Percentiles rank a stretch among this genome's conserved stretches.
Evolutionary conservation across 2,888 invertebrate species (phyloP).

Genomic region (Drosophila koepferae): DNA sequence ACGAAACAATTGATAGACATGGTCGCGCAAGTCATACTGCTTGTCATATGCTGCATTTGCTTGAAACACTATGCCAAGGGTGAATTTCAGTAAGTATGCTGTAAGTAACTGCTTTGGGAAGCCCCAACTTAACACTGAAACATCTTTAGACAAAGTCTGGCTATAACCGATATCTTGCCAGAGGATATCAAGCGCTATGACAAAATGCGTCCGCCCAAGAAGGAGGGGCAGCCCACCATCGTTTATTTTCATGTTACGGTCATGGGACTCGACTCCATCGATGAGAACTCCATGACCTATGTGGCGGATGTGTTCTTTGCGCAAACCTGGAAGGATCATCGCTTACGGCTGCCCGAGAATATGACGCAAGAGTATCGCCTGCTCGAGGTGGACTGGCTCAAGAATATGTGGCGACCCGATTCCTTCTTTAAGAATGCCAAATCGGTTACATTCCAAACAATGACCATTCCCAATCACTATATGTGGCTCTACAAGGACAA

Average conservation of each 20-base stretch:
- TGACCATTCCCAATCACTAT: constrained; percentile 97
- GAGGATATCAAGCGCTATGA: constrained; percentile 95
- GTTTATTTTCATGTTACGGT: constrained; percentile 97
- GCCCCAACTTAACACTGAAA: not conserved
- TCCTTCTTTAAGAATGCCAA: constrained; percentile 98
- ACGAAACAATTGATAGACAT: constrained; percentile 67
- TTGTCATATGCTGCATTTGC: constrained; percentile 83
- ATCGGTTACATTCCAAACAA: constrained; percentile 96
- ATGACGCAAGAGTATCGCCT: constrained; percentile 96
- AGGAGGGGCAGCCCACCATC: constrained; percentile 93
- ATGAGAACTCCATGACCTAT: constrained; percentile 98
- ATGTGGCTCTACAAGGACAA: constrained; percentile 95
- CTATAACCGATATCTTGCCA: constrained; percentile 93
- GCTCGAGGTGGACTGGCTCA: constrained; percentile 95
- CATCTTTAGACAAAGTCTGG: constrained; percentile 87
- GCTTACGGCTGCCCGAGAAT: constrained; percentile 93
- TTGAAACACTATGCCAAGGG: constrained; percentile 81
- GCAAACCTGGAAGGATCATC: constrained; percentile 96
- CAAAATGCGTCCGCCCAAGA: constrained; percentile 97
- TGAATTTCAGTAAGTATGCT: constrained; percentile 84
- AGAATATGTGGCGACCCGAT: constrained; percentile 97
- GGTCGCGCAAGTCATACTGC: constrained; percentile 82
- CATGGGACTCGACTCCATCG: constrained; percentile 97
- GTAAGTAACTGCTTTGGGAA: rapidly evolving
- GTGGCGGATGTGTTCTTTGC: constrained; percentile 97